Evolutionary conservation across 2,888 invertebrate genomes (phyloP), one percentile per base, ranked within the genome.

Genomic region (Xylocampa areola): DNA sequence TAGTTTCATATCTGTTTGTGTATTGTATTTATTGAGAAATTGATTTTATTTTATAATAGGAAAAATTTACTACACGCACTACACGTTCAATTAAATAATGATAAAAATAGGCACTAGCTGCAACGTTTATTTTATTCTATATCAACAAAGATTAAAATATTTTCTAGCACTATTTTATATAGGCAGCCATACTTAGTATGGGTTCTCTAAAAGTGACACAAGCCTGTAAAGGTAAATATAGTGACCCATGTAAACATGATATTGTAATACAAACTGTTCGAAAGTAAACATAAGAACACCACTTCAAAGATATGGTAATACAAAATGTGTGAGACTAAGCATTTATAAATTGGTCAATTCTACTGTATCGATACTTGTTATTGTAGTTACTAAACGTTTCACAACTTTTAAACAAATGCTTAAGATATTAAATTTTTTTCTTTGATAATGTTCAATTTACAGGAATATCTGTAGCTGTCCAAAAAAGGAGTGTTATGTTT

Each of bases 201-300:
- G 64, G 51, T 69, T 69, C 68, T 78, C 81, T 76, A 86, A 86
- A 87, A 83, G 74, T 87, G 71, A 81, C 87, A 88, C 81, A 65
- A 66, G 51, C 61, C 63, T 70, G 86, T 76, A 71, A 84, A 83
- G 80, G 79, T 78, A 83, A 86, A 86, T 78, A 81, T 73, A 59
- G 44, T 68, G 52, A 39, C 60, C 65, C 47, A 36, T 66, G 62
- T 69, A 72, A 68, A 72, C 57, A 62, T 47, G 51, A 63, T 69
- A 63, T 59, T 43, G 7, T 5, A 23, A 27, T n/a, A 8, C 8
- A 54, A 53, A 55, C 32, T 65, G 50, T 73, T 79, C 48, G 66
- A 70, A 53, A 59, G 62, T 60, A 71, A 74, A 76, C 61, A 49
- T 51, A 54, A 44, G 43, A 50, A 50, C 65, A 54, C 62, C 14